Percentiles rank a stretch among this genome's conserved stretches.
Evolutionary conservation across 2,797 vertebrate species (phyloP).

Genomic region (Channallabes apus): DNA sequence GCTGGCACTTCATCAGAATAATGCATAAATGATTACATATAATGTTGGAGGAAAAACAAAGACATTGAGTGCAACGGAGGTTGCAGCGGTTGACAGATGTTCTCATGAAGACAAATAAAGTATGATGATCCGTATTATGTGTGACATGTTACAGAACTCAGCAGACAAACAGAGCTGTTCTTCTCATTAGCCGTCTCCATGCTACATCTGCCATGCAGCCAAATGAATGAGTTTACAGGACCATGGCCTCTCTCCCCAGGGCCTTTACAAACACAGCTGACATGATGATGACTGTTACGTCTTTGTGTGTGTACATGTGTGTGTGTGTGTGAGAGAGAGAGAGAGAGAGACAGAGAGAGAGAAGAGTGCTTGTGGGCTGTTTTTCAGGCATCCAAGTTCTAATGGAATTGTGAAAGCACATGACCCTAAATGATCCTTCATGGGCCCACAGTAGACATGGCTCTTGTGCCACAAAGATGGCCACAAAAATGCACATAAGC

Average conservation of each 20-base stretch:
- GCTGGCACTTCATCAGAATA: background rate
- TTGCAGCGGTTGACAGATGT: conserved; percentile 12
- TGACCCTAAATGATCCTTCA: conserved; percentile 42
- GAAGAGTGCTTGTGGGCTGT: conserved; percentile 51
- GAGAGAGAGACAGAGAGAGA: conserved; percentile 15
- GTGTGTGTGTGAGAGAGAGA: conserved; percentile 19
- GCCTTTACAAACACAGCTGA: conserved; percentile 38
- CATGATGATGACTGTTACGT: conserved; percentile 28
- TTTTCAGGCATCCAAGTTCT: conserved; percentile 11
- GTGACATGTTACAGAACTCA: conserved; percentile 39
- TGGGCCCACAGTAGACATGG: conserved; percentile 43
- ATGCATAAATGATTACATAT: background rate
- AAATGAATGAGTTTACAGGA: conserved; percentile 51
- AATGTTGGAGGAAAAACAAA: background rate
- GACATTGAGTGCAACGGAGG: background rate
- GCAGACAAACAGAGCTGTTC: conserved; percentile 39
- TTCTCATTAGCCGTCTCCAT: conserved; percentile 34
- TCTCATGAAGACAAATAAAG: conserved; percentile 23
- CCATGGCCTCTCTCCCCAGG: conserved; percentile 42
- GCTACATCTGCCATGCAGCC: conserved; percentile 36
- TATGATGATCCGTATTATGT: conserved; percentile 19
- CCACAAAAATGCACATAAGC: conserved; percentile 52
- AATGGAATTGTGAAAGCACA: conserved; percentile 39
- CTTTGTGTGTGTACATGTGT: conserved; percentile 16
- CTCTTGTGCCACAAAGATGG: conserved; percentile 57